Conservation (phyloP, 2,888 invertebrate species). For the Nomada ferruginata region DNA sequence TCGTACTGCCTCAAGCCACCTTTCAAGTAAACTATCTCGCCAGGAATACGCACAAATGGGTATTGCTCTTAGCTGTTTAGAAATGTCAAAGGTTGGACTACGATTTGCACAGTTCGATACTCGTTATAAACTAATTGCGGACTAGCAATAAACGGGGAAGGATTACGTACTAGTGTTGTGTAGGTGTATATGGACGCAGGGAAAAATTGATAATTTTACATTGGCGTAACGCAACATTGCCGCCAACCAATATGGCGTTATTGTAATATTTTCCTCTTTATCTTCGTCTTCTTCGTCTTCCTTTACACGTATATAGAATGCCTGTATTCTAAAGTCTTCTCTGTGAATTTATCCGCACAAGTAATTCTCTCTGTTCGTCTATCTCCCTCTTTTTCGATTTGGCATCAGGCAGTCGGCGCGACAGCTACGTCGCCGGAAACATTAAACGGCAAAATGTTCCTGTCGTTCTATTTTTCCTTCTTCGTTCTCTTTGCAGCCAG, state of each 20-base stretch:
- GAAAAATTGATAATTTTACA: constrained; percentile 50
- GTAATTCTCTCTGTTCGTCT: constrained; percentile 14
- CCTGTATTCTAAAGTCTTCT: constrained; percentile 38
- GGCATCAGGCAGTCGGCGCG: constrained; percentile 82
- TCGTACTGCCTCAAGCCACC: constrained; percentile 23
- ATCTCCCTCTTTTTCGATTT: constrained; percentile 70
- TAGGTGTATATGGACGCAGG: background rate
- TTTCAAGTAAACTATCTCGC: constrained; percentile 35
- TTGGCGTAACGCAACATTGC: constrained; percentile 55
- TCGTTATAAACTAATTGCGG: constrained; percentile 64
- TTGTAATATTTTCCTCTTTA: constrained; percentile 24
- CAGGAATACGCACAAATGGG: constrained; percentile 28
- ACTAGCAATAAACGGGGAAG: constrained; percentile 66
- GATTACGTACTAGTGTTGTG: constrained; percentile 9
- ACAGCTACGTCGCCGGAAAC: constrained; percentile 65
- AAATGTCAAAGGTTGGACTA: constrained; percentile 59
- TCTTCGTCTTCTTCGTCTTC: background rate
- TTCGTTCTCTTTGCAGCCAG: constrained; percentile 26
- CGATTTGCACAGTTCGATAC: constrained; percentile 44
- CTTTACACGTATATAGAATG: constrained; percentile 11
- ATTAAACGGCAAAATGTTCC: constrained; percentile 32
- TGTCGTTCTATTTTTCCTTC: constrained; percentile 20
- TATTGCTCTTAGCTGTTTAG: constrained; percentile 51
- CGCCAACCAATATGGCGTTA: constrained; percentile 25
- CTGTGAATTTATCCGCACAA: constrained; percentile 31